These are phyloP conservation scores for Margarornis squamiger DNA, from an alignment of 2,797 vertebrate species.

Conservation along the genomic window DNA sequence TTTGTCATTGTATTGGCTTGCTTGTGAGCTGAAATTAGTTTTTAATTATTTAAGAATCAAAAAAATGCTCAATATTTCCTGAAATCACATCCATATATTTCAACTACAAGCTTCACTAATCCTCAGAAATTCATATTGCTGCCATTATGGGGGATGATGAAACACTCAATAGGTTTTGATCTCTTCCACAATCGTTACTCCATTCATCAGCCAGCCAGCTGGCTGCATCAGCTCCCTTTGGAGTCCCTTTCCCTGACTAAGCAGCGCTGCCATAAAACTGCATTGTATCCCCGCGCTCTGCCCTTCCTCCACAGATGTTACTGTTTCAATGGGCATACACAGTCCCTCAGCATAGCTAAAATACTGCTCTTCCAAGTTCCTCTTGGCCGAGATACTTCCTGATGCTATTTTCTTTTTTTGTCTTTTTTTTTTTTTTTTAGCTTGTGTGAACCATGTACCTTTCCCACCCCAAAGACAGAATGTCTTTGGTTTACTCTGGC, in stretches of 20 bases:
- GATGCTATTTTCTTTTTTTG: neutral
- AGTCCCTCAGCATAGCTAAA: conserved; percentile 44
- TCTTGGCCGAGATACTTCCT: conserved; percentile 64
- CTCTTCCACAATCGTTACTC: neutral
- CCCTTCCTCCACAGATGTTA: conserved; percentile 68
- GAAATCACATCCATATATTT: neutral
- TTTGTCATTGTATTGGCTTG: neutral
- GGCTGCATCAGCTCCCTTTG: conserved; percentile 29
- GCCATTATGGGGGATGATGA: neutral
- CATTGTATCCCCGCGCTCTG: conserved; percentile 10
- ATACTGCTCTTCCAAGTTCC: conserved; percentile 58
- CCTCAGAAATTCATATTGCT: neutral
- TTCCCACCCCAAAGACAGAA: conserved; percentile 51
- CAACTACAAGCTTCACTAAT: neutral
- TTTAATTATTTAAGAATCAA: neutral
- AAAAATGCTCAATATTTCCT: neutral
- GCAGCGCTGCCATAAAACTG: conserved; percentile 55
- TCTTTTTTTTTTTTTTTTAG: neutral
- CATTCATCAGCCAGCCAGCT: conserved; percentile 39
- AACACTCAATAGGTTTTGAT: conserved; percentile 13
- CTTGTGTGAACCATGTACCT: neutral
- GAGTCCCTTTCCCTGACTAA: conserved; percentile 61
- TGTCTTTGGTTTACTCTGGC: conserved; percentile 24
- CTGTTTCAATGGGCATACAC: conserved; percentile 45
- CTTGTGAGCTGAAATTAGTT: neutral